Base-by-base conservation (phyloP, 2,113 vertebrate genomes). In the Scalopus aquaticus region DNA sequence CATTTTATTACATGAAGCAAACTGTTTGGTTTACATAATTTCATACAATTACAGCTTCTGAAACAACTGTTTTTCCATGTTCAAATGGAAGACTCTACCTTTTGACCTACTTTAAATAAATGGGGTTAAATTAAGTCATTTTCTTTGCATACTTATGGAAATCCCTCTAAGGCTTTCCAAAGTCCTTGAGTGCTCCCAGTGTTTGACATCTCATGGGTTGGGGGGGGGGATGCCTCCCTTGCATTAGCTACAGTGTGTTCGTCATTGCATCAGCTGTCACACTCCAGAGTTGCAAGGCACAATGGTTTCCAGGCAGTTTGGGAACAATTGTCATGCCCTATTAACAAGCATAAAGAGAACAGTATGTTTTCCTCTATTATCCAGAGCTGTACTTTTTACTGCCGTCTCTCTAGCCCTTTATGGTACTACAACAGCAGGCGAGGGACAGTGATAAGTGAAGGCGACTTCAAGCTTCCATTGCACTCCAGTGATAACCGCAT, bases 291-390 rank as follows among this genome's bases (percentile, higher is more conserved):
- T 62, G 35, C 35, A 76, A 79, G 49, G 42, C 12, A 74, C 56
- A 81, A 28, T 64, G 58, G 11, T 42, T 93, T 96, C 82, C 42
- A 79, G 44, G 91, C 44, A 91, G 17, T 82, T 89, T 60, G 85
- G 20, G 62, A 92, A 81, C 88, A 94, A 94, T n/a, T 88, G 12
- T 15, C 87, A 91, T 49, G 81, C 49, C 86, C 82, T 91, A 78
- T 82, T 95, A 95, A 90, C 35, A 95, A 93, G 80, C 35, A 95
- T 80, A 67, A 96, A 94, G 79, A 93, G 49, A 93, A 91, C 80
- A 93, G 77, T 95, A 77, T 88, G 20, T 81, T 96, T 95, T 65
- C 22, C 8, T 91, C 67, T 90, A 6, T 94, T 72, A 84, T 93
- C 60, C 46, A 51, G 46, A n/a, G 67, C 49, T 89, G 3, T 10